Evolutionary conservation across 2,113 vertebrate species (phyloP).

Genomic region (Okapia johnstoni): DNA sequence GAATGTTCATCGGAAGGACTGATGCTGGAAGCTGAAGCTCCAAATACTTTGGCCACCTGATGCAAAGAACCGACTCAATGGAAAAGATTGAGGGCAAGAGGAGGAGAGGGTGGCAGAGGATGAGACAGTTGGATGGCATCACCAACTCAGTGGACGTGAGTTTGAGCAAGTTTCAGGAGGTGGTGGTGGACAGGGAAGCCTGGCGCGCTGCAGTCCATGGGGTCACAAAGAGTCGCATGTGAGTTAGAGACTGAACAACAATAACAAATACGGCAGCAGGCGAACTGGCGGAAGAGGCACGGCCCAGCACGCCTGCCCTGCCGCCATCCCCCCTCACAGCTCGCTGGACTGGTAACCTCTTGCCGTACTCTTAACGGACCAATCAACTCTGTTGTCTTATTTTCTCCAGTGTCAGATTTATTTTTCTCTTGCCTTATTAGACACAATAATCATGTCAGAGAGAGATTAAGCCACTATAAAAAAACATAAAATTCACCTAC

Average conservation of each 20-base stretch:
- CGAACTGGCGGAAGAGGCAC: not conserved
- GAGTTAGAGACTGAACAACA: not conserved
- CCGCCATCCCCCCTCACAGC: rapidly evolving
- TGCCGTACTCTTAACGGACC: not conserved
- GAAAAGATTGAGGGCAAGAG: not conserved
- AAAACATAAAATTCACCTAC: not conserved
- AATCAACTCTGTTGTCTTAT: not conserved
- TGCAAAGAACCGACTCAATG: not conserved
- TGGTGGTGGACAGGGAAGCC: not conserved
- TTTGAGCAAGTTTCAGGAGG: not conserved
- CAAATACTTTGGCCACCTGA: not conserved
- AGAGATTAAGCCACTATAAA: not conserved
- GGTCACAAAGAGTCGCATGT: not conserved
- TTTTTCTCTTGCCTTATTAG: not conserved
- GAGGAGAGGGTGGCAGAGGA: not conserved
- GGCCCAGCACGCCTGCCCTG: rapidly evolving
- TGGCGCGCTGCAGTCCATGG: not conserved
- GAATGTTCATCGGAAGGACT: not conserved
- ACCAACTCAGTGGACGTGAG: not conserved
- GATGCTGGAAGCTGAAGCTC: not conserved
- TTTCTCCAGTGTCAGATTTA: not conserved
- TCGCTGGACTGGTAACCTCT: not conserved
- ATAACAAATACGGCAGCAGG: not conserved
- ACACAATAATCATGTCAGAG: not conserved
- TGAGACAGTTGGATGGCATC: not conserved